Evolutionary conservation across 2,113 vertebrate species (phyloP).

Genomic region (Brachypodius melanocephalos): DNA sequence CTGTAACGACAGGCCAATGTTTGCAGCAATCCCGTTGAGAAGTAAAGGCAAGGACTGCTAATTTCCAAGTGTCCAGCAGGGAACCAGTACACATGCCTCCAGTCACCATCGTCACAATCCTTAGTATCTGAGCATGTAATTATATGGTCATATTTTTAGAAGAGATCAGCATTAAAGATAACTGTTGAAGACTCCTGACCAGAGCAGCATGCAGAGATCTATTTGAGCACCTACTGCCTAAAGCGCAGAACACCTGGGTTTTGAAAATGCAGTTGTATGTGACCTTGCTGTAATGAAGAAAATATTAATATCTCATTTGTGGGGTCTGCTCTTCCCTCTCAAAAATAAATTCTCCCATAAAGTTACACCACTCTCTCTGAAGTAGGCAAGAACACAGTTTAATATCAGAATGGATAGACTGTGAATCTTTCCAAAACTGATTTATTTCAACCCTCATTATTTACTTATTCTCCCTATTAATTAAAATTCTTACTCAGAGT

Average conservation of each 20-base stretch:
- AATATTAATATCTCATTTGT: constrained; percentile 19
- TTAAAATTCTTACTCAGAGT: neutral
- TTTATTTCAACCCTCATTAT: neutral
- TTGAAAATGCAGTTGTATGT: constrained; percentile 5
- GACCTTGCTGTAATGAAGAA: constrained; percentile 28
- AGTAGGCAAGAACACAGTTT: neutral
- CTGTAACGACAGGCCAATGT: constrained; percentile 33
- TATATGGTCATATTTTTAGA: constrained; percentile 53
- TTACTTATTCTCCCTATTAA: neutral
- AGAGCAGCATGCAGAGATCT: constrained; percentile 1
- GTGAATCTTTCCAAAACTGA: neutral
- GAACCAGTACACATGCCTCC: constrained; percentile 49
- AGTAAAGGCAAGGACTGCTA: constrained; percentile 56
- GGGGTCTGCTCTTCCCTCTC: neutral
- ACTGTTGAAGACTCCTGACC: constrained; percentile 26
- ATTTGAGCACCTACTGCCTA: constrained; percentile 12
- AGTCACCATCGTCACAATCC: constrained; percentile 41
- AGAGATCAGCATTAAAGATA: constrained; percentile 50
- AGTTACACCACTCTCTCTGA: neutral
- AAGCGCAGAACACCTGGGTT: constrained; percentile 28
- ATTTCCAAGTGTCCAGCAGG: constrained; percentile 62
- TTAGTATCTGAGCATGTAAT: constrained; percentile 43
- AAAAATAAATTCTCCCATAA: neutral
- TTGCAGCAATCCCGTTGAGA: constrained; percentile 43
- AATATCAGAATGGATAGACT: neutral